Percentiles rank a stretch among this genome's conserved stretches.
Conservation (phyloP, 1,140 invertebrate genomes). For the Achroia grisella region DNA sequence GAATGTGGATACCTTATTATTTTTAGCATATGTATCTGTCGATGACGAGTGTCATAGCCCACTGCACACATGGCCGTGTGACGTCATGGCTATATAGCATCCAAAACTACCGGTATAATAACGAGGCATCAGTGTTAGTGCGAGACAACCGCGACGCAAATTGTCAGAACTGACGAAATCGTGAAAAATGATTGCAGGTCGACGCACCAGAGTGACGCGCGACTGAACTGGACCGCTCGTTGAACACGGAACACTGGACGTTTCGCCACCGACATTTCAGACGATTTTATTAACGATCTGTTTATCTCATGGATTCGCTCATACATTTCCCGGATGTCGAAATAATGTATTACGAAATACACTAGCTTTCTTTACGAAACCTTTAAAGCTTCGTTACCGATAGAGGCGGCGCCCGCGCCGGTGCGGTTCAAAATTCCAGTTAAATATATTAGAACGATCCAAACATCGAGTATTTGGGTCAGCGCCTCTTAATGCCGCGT, state of each 20-base stretch:
- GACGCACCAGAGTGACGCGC: not conserved
- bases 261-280: not conserved
- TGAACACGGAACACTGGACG: not conserved
- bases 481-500: constrained; percentile 39
- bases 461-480: constrained; percentile 58
- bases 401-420: no score
- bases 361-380: constrained; percentile 10
- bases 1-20: constrained; percentile 19
- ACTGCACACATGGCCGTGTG: constrained; percentile 21
- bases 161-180: constrained; percentile 1
- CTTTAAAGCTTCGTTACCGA: not conserved
- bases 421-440: constrained; percentile 43
- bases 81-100: constrained; percentile 8
- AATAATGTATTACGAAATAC: constrained; percentile 31
- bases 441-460: constrained; percentile 29
- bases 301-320: not conserved
- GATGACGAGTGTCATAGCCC: constrained; percentile 12
- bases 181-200: constrained; percentile 7
- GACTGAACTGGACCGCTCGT: not conserved
- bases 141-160: not conserved
- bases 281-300: constrained; percentile 2
- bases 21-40: constrained; percentile 19
- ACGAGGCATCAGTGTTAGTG: no score
- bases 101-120: no score
- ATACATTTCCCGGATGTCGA: constrained; percentile 4